phyloP scores from a whole-genome alignment of 2,888 invertebrate genomes.

The Euclidia mi region DNA sequence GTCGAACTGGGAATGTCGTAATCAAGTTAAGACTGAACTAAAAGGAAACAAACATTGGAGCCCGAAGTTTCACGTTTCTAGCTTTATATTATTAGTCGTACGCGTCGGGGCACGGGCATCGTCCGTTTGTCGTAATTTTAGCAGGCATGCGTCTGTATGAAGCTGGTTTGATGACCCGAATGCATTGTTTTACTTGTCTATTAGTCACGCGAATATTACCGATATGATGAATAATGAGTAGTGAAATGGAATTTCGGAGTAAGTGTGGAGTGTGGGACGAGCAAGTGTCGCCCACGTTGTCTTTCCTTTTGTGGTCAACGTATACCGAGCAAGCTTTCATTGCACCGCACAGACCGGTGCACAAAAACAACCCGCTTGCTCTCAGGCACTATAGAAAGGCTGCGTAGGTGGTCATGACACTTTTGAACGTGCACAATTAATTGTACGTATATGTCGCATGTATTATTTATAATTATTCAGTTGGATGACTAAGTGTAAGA shows the following conservation, averaged over 20 bases:
- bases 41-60: slow-evolving; percentile 54
- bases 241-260: slow-evolving; percentile 51
- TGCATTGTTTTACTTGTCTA: slow-evolving; percentile 52
- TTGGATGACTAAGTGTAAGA: too few species aligned
- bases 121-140: slow-evolving; percentile 58
- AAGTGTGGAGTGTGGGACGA: slow-evolving; percentile 57
- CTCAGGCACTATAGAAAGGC: slow-evolving; percentile 68
- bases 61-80: slow-evolving; percentile 53
- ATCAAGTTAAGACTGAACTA: slow-evolving; percentile 56
- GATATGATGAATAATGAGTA: slow-evolving; percentile 33
- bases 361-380: slow-evolving; percentile 50
- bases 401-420: slow-evolving; percentile 75
- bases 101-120: slow-evolving; percentile 56
- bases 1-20: slow-evolving; percentile 36
- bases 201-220: slow-evolving; percentile 16
- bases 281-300: slow-evolving; percentile 61
- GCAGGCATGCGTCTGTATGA: slow-evolving; percentile 53
- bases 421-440: slow-evolving; percentile 57
- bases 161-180: slow-evolving; percentile 68
- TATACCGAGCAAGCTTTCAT: slow-evolving; percentile 72
- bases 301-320: slow-evolving; percentile 70
- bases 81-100: slow-evolving; percentile 57
- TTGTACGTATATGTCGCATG: slow-evolving; percentile 33
- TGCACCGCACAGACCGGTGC: slow-evolving; percentile 53
- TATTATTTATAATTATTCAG: slow-evolving; percentile 22